Evolutionary conservation across 1,140 invertebrate species (phyloP), one percentile per base, ranked within the genome.

Genomic region (Melipona quadrifasciata): DNA sequence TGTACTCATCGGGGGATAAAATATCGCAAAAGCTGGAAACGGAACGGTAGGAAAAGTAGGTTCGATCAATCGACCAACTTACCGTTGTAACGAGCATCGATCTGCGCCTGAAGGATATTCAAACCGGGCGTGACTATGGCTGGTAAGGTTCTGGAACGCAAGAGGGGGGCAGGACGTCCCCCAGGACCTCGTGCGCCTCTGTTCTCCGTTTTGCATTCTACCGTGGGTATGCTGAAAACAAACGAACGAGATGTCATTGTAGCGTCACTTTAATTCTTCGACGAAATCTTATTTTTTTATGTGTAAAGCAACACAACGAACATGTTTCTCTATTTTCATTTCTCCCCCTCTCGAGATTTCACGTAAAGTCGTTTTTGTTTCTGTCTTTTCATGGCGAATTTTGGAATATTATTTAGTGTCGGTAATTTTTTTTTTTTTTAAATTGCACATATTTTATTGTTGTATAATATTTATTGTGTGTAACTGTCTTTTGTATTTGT

Each of bases 91-190:
- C 93, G 91, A 39, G 96, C 96, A 90, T 97, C 96, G 90, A 97
- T 96, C 93, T 97, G 97, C 58, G 97, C 97, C 89, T 98, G 97
- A 27, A 98, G 95, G 86, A 98, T 97, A 90, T 96, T 98, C 90
- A 98, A 96, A 72, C 97, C 97, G 8, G 98, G 98, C 57, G 97
- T 97, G n/a, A 98, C 97, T 91, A 98, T 98, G 76, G 98, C 97
- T 27, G 98, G 98, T 71, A 98, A 95, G 11, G 98, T 98, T 89
- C 97, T 96, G 19, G 98, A 98, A 85, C 97, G 96, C 75, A 98
- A 95, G 85, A 98, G 95, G 1, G 97, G 97, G 1, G 97, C 97
- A 68, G 96, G 96, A 65, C 93, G 91, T 84, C 94, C 94, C 81
- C 93, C 92, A 86, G 93, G 87, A 86, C 93, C 93, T 51, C 93